Base-by-base conservation (phyloP, 2,888 invertebrate genomes). In the Lepetodrilus schrolli region DNA sequence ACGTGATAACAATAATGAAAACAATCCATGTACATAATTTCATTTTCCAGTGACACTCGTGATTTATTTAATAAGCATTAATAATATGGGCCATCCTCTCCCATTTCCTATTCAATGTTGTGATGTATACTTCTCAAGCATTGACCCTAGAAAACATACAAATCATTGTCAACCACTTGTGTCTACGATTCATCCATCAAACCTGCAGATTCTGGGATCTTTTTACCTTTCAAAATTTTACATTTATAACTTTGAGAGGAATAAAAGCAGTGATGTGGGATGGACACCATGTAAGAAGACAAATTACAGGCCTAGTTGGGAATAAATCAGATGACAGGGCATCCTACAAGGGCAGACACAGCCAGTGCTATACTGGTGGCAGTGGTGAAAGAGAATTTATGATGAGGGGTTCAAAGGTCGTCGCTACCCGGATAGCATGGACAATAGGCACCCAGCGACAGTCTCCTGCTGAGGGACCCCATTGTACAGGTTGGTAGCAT, bases 291-390 rank as follows among this genome's bases (percentile, higher is more conserved):
- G 71, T 30, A 58, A 36, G 10, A 37, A 38, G 71, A 71, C 71
- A 71, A 71, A 71, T 71, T 71, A 71, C 71, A 71, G 71, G 49
- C 23, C 51, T 50, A 38, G 58, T 17, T 20, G 23, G 37, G 50
- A 51, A 38, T 71, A 71, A 71, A 71, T 71, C 71, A 71, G 23
- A 23, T 37, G 38, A 5, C n/a, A 47, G 68, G 26, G 37, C 68
- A 68, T 43, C 47, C 17, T 30, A 23, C 68, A 26, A 26, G 26
- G 58, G 34, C 58, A 58, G 58, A 58, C 58, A 26, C 17, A 58
- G 58, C 58, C 3, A 7, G n/a, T 17, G 23, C 58, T 58, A 30
- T 34, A 58, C 26, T 43, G 36, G 26, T 71, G 71, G 30, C 71
- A 50, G 71, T 13, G 58, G 23, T 26, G 71, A 36, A 37, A 30